Evolutionary conservation across 2,797 vertebrate genomes (phyloP).

Genomic region (Gastrophryne carolinensis): DNA sequence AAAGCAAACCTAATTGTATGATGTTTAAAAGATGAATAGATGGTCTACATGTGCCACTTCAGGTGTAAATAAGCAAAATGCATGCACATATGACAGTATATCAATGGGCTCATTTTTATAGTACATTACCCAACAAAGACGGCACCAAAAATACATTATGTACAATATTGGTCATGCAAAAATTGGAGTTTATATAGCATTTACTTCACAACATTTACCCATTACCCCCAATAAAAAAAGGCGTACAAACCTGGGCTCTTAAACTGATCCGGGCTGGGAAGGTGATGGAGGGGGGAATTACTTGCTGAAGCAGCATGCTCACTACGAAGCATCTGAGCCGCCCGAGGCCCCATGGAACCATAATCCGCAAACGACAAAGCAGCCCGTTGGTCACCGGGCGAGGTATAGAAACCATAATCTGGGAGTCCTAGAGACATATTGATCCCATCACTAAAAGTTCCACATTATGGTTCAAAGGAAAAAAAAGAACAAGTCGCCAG

Average conservation of each 20-base stretch:
- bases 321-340: conserved; percentile 84
- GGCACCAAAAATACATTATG: not conserved
- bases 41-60: not conserved
- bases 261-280: conserved; percentile 83
- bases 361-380: conserved; percentile 86
- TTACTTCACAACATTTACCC: conserved; percentile 10
- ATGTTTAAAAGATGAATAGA: not conserved
- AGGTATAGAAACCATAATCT: conserved; percentile 88
- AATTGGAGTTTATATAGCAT: not conserved
- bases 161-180: conserved; percentile 43
- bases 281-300: conserved; percentile 79
- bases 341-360: conserved; percentile 83
- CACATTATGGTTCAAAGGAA: conserved; percentile 23
- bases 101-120: not conserved
- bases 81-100: not conserved
- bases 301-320: conserved; percentile 84
- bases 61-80: not conserved
- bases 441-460: conserved; percentile 74
- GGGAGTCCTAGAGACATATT: conserved; percentile 80
- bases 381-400: conserved; percentile 84
- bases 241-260: conserved; percentile 84
- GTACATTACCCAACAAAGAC: not conserved
- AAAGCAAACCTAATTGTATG: not conserved
- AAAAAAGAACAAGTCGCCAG: conserved; percentile 6
- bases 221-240: conserved; percentile 56